Conservation (phyloP, 2,888 invertebrate genomes). For the Nomada goodeniana region DNA sequence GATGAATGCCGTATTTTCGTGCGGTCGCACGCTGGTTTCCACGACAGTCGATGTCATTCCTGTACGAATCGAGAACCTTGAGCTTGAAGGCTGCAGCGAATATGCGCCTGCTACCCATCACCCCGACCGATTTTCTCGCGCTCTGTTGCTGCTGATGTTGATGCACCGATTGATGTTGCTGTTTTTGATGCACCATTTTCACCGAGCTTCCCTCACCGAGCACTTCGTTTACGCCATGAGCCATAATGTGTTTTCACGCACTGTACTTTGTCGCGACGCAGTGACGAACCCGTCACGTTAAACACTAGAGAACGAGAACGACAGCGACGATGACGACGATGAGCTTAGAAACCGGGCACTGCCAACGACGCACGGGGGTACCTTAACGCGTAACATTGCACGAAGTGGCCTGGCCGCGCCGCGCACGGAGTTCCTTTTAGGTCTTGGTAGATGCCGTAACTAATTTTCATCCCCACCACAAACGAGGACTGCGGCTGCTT, state of each 20-base stretch:
- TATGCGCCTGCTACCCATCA: constrained; percentile 93
- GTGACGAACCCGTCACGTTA: constrained; percentile 54
- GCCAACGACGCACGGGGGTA: constrained; percentile 75
- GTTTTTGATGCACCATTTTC: constrained; percentile 77
- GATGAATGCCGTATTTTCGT: constrained; percentile 95
- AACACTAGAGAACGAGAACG: constrained; percentile 47
- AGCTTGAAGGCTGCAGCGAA: constrained; percentile 96
- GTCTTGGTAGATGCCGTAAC: constrained; percentile 83
- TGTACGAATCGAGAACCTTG: constrained; percentile 94
- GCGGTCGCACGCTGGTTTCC: constrained; percentile 96
- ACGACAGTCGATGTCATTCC: constrained; percentile 93
- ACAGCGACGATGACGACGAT: constrained; percentile 60
- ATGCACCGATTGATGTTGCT: constrained; percentile 71
- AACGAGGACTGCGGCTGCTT: constrained; percentile 71
- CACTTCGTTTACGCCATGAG: constrained; percentile 86
- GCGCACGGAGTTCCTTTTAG: constrained; percentile 82
- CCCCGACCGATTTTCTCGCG: constrained; percentile 79
- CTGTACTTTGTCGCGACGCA: constrained; percentile 36
- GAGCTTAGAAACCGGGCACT: constrained; percentile 75
- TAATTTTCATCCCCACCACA: constrained; percentile 81
- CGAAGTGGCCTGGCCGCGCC: constrained; percentile 80
- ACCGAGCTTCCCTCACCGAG: constrained; percentile 82
- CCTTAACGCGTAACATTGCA: constrained; percentile 83
- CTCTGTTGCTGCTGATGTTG: constrained; percentile 77
- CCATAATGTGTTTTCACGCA: constrained; percentile 84